Conservation (phyloP, 2,797 vertebrate species). For the Cyclura pinguis region DNA sequence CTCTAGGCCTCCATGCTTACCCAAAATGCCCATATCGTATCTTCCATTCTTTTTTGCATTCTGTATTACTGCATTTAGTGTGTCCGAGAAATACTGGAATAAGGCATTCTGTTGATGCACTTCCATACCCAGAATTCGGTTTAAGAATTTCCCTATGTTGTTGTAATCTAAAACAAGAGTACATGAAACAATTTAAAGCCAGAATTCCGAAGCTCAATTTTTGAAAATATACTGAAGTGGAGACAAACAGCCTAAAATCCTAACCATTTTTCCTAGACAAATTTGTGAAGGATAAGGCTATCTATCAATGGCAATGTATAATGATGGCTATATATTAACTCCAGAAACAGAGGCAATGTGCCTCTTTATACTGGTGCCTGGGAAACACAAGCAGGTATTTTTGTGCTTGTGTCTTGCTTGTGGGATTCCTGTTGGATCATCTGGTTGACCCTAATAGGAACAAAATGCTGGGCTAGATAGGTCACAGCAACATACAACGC, state of each 20-base stretch:
- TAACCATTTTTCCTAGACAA: not conserved
- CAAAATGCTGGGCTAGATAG: no score
- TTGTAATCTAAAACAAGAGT: slow-evolving; percentile 90
- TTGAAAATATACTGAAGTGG: accelerated
- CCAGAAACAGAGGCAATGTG: no score
- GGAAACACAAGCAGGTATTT: no score
- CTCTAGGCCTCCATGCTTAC: slow-evolving; percentile 73
- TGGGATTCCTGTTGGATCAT: no score
- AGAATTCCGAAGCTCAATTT: not conserved
- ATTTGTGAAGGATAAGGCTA: not conserved
- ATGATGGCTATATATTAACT: no score
- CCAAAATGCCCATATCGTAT: slow-evolving; percentile 99
- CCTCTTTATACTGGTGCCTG: no score
- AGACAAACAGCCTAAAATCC: not conserved
- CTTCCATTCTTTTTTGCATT: slow-evolving; percentile 97
- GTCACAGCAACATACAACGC: no score
- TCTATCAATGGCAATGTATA: not conserved
- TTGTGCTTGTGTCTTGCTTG: no score
- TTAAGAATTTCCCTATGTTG: slow-evolving; percentile 98
- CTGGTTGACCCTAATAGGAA: no score
- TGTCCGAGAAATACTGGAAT: slow-evolving; percentile 98
- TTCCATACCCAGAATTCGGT: slow-evolving; percentile 97
- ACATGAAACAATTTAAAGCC: not conserved
- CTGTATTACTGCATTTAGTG: slow-evolving; percentile 92
- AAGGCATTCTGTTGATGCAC: slow-evolving; percentile 97